Evolutionary conservation across 2,797 vertebrate species (phyloP).

Genomic region (Pagetopsis macropterus): DNA sequence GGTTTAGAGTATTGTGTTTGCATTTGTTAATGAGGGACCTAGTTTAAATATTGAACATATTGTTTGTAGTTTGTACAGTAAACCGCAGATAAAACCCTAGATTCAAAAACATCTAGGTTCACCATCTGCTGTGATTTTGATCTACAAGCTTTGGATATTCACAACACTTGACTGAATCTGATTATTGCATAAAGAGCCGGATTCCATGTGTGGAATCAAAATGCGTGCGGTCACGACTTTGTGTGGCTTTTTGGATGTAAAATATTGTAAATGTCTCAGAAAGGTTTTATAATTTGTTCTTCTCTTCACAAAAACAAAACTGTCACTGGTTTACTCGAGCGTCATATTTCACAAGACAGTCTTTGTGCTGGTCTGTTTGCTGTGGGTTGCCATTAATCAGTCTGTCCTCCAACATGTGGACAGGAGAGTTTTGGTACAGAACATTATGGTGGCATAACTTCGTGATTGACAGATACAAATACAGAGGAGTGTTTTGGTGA

Average conservation of each 20-base stretch:
- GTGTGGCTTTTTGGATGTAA: not conserved
- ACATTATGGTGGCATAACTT: conserved; percentile 40
- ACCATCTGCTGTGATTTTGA: not conserved
- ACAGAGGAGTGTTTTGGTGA: conserved; percentile 12
- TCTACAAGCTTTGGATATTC: not conserved
- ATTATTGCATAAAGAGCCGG: conserved; percentile 8
- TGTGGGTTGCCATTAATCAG: conserved; percentile 47
- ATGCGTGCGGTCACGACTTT: not conserved
- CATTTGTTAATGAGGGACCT: too few species aligned
- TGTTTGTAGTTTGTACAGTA: not conserved
- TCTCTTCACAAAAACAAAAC: conserved; percentile 6
- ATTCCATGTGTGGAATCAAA: conserved; percentile 9
- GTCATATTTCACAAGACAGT: conserved; percentile 25
- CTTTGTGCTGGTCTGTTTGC: conserved; percentile 19
- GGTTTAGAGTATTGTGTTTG: too few species aligned
- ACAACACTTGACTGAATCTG: not conserved
- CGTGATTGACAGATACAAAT: conserved; percentile 32
- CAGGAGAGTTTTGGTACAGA: conserved; percentile 46
- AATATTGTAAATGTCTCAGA: not conserved
- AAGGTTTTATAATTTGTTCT: not conserved
- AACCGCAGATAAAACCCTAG: not conserved
- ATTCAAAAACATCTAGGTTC: not conserved
- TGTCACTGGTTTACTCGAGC: not conserved
- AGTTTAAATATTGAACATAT: not conserved
- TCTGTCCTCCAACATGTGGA: conserved; percentile 21